Evolutionary conservation across 2,888 invertebrate genomes (phyloP), one percentile per base, ranked within the genome.

Genomic region (Gnatocerus cornutus): DNA sequence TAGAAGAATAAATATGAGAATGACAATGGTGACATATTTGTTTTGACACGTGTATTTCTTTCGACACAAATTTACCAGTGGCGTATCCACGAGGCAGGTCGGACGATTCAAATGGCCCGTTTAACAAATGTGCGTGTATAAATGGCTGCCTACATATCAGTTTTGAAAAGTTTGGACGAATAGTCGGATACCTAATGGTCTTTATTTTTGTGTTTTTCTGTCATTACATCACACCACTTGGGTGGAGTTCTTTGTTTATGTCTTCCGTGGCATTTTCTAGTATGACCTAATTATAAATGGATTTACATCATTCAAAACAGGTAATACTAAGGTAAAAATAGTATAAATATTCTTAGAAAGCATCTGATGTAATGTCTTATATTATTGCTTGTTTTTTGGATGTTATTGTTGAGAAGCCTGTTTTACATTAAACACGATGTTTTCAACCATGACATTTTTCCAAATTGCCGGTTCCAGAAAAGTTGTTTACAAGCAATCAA

Each of bases 221-320:
- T n/a, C n/a, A n/a, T n/a, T n/a, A n/a, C n/a, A n/a, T n/a, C n/a
- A n/a, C n/a, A n/a, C n/a, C n/a, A 41, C n/a, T 13, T 41, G 13
- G 12, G n/a, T 41, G 41, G 41, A 10, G 10, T 12, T 41, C 5
- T 41, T 64, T 64, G 64, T 45, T 64, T 46, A 66, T 46, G 45
- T 66, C 48, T 58, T 37, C 55, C 33, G 2, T 29, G 10, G 29
- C 6, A 39, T 39, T 41, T 46, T 59, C 12, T 27, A 29, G 30
- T 39, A 66, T 66, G 65, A 66, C 46, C 65, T 58, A 56, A 66
- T 66, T 46, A 66, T 66, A 14, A 9, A 46, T 30, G 46, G 37
- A 46, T 66, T 66, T 66, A 56, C 65, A 66, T 66, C 65, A 66
- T 56, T 39, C 56, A 55, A 13, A 39, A 46, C 65, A 66, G 48